phyloP scores from a whole-genome alignment of 2,113 vertebrate genomes.

The Hassar affinis region DNA sequence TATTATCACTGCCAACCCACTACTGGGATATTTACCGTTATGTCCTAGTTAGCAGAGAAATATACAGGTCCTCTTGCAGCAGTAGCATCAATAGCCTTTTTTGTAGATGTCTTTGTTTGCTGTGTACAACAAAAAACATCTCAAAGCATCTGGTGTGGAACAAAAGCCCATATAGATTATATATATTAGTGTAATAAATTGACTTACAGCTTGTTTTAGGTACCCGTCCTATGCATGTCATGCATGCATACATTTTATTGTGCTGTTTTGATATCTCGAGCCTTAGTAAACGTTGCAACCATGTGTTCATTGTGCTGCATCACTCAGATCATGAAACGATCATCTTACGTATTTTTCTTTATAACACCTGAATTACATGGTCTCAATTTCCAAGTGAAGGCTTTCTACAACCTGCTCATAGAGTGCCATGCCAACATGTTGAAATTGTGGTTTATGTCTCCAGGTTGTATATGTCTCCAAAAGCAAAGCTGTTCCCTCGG shows the following conservation, averaged over 20 bases:
- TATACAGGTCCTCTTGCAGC: neutral
- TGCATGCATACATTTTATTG: neutral
- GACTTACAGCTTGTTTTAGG: conserved; percentile 21
- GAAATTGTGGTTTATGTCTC: conserved; percentile 30
- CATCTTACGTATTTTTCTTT: neutral
- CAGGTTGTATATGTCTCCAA: conserved; percentile 88
- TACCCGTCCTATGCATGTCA: neutral
- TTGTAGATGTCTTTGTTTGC: conserved; percentile 21
- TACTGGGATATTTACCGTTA: neutral
- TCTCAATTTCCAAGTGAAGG: neutral
- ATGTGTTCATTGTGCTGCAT: neutral
- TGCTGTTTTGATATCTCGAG: neutral
- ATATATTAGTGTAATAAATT: neutral
- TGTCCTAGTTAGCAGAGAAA: neutral
- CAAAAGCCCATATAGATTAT: too few relatives aligned
- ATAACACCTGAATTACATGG: neutral
- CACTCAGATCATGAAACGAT: neutral
- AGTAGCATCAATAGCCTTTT: neutral
- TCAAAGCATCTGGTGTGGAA: neutral
- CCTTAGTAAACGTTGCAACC: neutral
- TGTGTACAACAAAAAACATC: neutral
- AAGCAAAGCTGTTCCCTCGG: conserved; percentile 74
- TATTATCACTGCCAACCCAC: neutral
- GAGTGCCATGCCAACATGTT: neutral
- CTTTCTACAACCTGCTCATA: neutral